These are phyloP conservation scores for Sebastes matsubarae DNA, from an alignment of 2,797 vertebrate species.

Conservation along the genomic window DNA sequence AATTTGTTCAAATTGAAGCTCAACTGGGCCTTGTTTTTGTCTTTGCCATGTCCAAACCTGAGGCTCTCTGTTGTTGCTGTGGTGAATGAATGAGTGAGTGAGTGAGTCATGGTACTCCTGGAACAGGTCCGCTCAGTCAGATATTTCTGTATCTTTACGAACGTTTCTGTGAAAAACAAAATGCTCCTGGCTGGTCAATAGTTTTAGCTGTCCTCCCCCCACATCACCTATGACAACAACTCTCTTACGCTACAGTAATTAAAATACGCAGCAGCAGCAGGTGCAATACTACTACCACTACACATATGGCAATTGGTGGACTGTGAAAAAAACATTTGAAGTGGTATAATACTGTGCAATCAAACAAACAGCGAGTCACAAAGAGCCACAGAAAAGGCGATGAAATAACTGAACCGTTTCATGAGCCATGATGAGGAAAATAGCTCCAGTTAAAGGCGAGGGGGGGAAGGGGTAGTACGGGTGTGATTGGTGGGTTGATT, in stretches of 20 bases:
- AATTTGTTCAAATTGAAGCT: constrained; percentile 50
- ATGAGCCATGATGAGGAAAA: constrained; percentile 44
- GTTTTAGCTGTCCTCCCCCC: not conserved
- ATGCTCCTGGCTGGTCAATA: not conserved
- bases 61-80: not conserved
- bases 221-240: not conserved
- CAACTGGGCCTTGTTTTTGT: constrained; percentile 23
- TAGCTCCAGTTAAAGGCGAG: constrained; percentile 2
- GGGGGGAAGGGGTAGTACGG: not conserved
- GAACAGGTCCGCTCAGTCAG: not conserved
- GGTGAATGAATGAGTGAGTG: not conserved
- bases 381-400: constrained; percentile 15
- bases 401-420: constrained; percentile 29
- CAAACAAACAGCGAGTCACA: constrained; percentile 29
- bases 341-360: constrained; percentile 43
- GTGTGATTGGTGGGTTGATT: constrained; percentile 49
- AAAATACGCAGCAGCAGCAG: constrained; percentile 23
- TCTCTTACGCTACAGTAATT: not conserved
- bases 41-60: constrained; percentile 5
- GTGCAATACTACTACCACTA: not conserved
- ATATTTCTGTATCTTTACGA: not conserved
- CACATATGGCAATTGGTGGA: constrained; percentile 40
- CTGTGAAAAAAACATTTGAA: constrained; percentile 40
- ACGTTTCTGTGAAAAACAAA: not conserved
- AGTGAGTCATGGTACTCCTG: not conserved